Evolutionary conservation across 2,888 invertebrate genomes (phyloP).

Genomic region (Platycheirus albimanus): DNA sequence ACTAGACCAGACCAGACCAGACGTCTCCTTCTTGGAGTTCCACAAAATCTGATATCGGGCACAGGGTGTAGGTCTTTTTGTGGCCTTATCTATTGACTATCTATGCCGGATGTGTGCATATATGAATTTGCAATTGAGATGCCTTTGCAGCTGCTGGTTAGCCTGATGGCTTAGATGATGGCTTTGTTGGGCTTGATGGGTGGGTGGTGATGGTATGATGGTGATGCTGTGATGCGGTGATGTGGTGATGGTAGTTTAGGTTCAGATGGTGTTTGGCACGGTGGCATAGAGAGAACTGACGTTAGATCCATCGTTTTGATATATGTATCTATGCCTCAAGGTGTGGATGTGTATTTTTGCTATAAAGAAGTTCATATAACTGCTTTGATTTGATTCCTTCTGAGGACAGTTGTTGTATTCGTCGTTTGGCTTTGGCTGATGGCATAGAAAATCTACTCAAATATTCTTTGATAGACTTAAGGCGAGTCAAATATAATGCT

Average conservation of each 20-base stretch:
- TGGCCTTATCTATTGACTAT: conserved; percentile 72
- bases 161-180: conserved; percentile 40
- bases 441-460: conserved; percentile 39
- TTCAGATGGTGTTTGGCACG: conserved; percentile 37
- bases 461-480: conserved; percentile 53
- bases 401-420: conserved; percentile 37
- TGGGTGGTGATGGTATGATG: conserved; percentile 48
- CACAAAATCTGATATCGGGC: conserved; percentile 64
- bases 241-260: neutral
- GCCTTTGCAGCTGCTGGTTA: conserved; percentile 60
- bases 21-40: conserved; percentile 58
- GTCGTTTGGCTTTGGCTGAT: conserved; percentile 28
- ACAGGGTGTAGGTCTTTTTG: conserved; percentile 69
- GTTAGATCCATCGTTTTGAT: conserved; percentile 35
- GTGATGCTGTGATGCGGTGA: neutral
- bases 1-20: conserved; percentile 41
- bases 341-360: conserved; percentile 4
- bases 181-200: conserved; percentile 39
- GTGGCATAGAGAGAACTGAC: conserved; percentile 44
- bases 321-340: conserved; percentile 15
- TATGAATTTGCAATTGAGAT: conserved; percentile 72
- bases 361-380: conserved; percentile 49
- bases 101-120: conserved; percentile 73
- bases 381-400: conserved; percentile 63
- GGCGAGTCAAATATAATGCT: conserved; percentile 18